Base-by-base conservation (phyloP, 92 coral and sea anemone genomes). In the Epizoanthus fatuus region DNA sequence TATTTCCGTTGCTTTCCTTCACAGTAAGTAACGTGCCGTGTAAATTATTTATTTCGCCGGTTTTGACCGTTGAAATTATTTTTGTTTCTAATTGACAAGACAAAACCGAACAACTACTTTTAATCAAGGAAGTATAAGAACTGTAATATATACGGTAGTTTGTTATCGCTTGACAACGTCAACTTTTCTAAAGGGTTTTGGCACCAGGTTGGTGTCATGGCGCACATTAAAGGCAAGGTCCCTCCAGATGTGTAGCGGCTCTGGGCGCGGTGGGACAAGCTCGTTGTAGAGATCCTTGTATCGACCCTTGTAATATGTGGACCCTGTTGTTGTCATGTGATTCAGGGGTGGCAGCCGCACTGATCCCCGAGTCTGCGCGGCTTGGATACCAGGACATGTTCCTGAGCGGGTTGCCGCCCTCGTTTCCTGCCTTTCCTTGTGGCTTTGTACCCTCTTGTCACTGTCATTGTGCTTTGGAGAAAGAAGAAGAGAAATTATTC, bases 211-310 rank as follows among this genome's bases (percentile, higher is more conserved):
- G 59, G 88, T 92, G 63, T 95, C 98, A 20, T 95, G 98, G 47
- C 95, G 90, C 47, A 95, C 73, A 47, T 95, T 95, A 52, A 80
- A 86, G 69, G 93, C 92, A 65, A 95, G 75, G 62, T 92, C 98
- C 49, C 92, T 93, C 98, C 98, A 95, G 39, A 92, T 92, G 57
- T 95, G 98, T 49, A 79, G 83, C 3, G 93, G 85, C 85, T 72
- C 89, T 0, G 90, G 91, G 47, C 87, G 89, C 20, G 84, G 89
- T 22, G 94, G 94, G 40, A 92, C 73, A 32, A 92, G 93, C 62
- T 71, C 64, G 7, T 92, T 92, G 62, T 85, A 87, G 56, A 84
- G 86, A 37, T 77, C 82, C 22, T 77, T 77, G 70, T 77, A 77
- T 60, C 82, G 82, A 49, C 82, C 82, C 58, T 10, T 55, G 20